Base-by-base conservation (phyloP, 2,797 vertebrate species). In the Typhlichthys subterraneus region DNA sequence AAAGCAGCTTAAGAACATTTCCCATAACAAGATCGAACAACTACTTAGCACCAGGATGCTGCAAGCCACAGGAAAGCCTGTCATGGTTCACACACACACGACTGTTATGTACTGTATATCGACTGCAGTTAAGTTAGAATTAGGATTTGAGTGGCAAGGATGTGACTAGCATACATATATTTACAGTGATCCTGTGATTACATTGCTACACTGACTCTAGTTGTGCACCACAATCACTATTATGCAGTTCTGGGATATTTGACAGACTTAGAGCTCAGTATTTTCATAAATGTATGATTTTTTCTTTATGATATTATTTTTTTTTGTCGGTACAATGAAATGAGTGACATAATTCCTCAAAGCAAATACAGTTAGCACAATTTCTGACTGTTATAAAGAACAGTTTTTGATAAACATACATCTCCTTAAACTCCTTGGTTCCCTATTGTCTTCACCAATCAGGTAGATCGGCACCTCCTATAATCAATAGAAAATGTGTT, bases 401-500 rank as follows among this genome's bases (percentile, higher is more conserved):
- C 17, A 5, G 42, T 12, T 45, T 19, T 17, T 15, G n/a, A 42
- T 29, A 31, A 56, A 14, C 53, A 54, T 90, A 93, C 92, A 6
- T 89, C 81, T 88, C 79, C 93, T 85, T 10, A 94, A 1, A 72
- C 92, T 94, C 59, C 93, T 84, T 56, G 93, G 93, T 75, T 92
- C 91, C 67, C 89, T 87, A 19, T 85, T 77, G 80, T 49, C 77
- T 74, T 89, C 77, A 3, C 93, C 92, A 0, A 67, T 91, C 75
- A 94, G 77, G 77, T 75, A 79, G n/a, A 87, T 63, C 1, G 93
- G 93, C 52, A 94, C 85, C 67, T 93, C 92, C 93, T 94, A 79
- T 29, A 51, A 73, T 2, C 42, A 70, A 55, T 59, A 29, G 0
- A 0, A 19, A 8, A 7, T 10, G 29, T 49, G 72, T 68, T 61